Evolutionary conservation across 2,888 invertebrate species (phyloP).

Genomic region (Drosophila meridiana): DNA sequence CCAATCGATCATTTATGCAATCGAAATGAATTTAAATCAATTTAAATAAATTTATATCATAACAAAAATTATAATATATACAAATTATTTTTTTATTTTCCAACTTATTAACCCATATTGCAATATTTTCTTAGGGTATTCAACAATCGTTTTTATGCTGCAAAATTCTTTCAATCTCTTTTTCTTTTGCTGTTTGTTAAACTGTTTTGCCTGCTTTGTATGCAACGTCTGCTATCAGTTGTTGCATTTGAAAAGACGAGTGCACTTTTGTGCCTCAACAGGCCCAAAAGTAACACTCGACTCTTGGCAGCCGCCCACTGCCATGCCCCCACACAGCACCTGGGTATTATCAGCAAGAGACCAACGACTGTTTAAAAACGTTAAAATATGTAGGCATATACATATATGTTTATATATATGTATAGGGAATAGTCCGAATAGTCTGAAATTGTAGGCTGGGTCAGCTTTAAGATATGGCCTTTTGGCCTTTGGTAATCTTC

Average conservation of each 20-base stretch:
- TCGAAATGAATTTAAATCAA: neutral
- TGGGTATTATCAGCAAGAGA: slow-evolving; percentile 44
- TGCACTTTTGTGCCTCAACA: slow-evolving; percentile 58
- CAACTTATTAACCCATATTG: neutral
- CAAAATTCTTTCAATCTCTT: neutral
- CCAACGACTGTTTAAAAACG: slow-evolving; percentile 18
- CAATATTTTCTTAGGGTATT: neutral
- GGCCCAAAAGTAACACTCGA: slow-evolving; percentile 56
- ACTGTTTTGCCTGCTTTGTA: slow-evolving; percentile 54
- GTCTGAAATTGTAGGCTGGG: slow-evolving; percentile 18
- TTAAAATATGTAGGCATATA: slow-evolving; percentile 50
- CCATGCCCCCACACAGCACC: slow-evolving; percentile 3
- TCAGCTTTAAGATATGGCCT: slow-evolving; percentile 21
- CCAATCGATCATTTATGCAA: neutral
- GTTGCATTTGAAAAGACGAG: slow-evolving; percentile 60
- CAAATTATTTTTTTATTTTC: neutral
- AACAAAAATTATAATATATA: neutral
- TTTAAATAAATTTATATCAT: too few species aligned
- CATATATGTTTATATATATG: neutral
- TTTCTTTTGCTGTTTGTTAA: neutral
- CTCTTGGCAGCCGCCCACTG: neutral
- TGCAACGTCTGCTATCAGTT: slow-evolving; percentile 64
- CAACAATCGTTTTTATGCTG: neutral
- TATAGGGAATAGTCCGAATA: slow-evolving; percentile 4
- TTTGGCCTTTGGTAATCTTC: slow-evolving; percentile 7